Base-by-base conservation (phyloP, 2,113 vertebrate genomes). In the Gobio gobio region DNA sequence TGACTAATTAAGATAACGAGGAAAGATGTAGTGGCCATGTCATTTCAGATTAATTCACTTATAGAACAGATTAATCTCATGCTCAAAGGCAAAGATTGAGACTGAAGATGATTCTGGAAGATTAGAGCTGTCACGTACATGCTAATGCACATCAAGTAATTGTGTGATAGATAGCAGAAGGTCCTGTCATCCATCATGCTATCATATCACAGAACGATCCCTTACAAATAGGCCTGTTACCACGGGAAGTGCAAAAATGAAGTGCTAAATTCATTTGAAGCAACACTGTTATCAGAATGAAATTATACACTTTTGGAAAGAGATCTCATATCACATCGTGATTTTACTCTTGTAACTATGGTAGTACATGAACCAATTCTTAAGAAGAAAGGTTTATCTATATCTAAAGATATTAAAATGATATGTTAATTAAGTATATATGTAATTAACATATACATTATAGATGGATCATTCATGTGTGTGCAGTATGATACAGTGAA, bases 1-100 rank as follows among this genome's bases (percentile, higher is more conserved):
- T 94, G 93, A 93, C 86, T 95, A 95, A 97, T 98, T 98, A 97
- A 95, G 96, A 96, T 97, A 97, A 97, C 94, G 95, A 96, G 95
- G 95, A 97, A 96, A 94, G 94, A 96, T 96, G 96, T 97, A 95
- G 95, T 94, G 96, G 81, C 93, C 90, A 91, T 97, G 97, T 97
- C 97, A 96, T 93, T 94, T 94, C 63, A 96, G 96, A 97, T 98
- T 97, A 96, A 97, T 97, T 96, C 95, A 94, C 94, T 95, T 94
- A 95, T 96, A 96, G 96, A 97, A 95, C 93, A 68, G 94, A 92
- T 93, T 95, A 94, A 93, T 26, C 75, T 73, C 75, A 18, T 33
- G 40, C 59, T 61, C 61, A 85, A 63, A 78, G 86, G 66, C 24
- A 63, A 79, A 45, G 7, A 58, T 76, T 33, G 85, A 80, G 70